A percentile compares a stretch with the other conserved stretches of the same genome.
Evolutionary conservation across 2,797 vertebrate genomes (phyloP).

Genomic region (Gymnoscopelus braueri): DNA sequence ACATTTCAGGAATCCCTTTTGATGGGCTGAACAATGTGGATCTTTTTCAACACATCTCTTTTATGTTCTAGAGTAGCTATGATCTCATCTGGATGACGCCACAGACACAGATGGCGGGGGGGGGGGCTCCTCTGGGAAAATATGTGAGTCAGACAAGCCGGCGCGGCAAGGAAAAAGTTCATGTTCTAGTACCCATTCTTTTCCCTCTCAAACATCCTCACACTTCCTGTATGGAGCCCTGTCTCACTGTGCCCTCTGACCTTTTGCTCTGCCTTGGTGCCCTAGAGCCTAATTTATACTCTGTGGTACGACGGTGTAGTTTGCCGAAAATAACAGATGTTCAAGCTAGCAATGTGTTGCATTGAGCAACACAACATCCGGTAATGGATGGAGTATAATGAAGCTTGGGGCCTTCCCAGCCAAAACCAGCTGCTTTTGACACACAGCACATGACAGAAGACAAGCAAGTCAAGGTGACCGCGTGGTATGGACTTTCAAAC

Average conservation of each 20-base stretch:
- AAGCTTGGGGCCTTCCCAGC: background rate
- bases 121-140: slow-evolving; percentile 32
- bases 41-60: slow-evolving; percentile 34
- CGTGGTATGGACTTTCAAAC: slow-evolving; percentile 28
- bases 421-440: slow-evolving; percentile 53
- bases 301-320: no score
- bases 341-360: no score
- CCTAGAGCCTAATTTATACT: no score
- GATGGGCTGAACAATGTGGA: slow-evolving; percentile 28
- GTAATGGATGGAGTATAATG: no score
- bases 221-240: slow-evolving; percentile 59
- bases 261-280: slow-evolving; percentile 23
- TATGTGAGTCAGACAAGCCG: slow-evolving; percentile 57
- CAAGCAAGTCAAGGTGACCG: background rate
- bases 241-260: slow-evolving; percentile 45
- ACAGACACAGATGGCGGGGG: slow-evolving; percentile 17
- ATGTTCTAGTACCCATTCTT: slow-evolving; percentile 29
- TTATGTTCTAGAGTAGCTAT: slow-evolving; percentile 36
- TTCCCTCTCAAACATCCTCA: slow-evolving; percentile 38
- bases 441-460: slow-evolving; percentile 15
- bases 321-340: no score
- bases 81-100: slow-evolving; percentile 52
- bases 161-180: slow-evolving; percentile 50
- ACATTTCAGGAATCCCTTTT: slow-evolving; percentile 48
- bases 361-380: no score